phyloP scores from a whole-genome alignment of 2,888 invertebrate genomes.

The Dryadula phaetusa region DNA sequence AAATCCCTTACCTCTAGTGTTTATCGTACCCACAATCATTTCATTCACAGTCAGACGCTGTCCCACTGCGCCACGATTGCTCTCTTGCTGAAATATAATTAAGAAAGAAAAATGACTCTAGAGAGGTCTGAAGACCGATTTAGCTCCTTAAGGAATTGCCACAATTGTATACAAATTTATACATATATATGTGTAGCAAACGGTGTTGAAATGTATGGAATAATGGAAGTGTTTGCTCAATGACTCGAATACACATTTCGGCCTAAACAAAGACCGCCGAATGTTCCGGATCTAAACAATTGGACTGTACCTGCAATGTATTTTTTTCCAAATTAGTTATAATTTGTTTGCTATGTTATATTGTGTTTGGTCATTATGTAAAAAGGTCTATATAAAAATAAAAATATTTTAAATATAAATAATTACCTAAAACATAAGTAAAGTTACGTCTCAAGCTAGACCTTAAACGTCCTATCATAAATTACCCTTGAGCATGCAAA shows the following conservation, averaged over 20 bases:
- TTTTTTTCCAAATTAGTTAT: not conserved
- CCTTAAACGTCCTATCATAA: not conserved
- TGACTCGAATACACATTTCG: conserved; percentile 22
- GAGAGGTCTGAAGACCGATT: too few relatives aligned
- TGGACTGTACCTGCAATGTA: not conserved
- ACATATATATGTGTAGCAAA: not conserved
- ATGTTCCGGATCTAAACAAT: conserved; percentile 1
- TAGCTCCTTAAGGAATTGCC: not conserved
- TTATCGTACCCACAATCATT: too few relatives aligned
- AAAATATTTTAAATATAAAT: not conserved
- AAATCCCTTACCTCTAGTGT: too few relatives aligned
- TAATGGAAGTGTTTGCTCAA: conserved; percentile 22
- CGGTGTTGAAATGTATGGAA: not conserved
- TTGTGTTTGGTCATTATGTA: not conserved
- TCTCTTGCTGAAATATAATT: too few relatives aligned
- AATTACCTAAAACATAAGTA: not conserved
- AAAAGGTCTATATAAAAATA: too few relatives aligned
- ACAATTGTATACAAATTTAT: not conserved
- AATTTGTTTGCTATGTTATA: not conserved
- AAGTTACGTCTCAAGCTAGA: not conserved
- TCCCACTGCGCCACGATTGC: too few relatives aligned
- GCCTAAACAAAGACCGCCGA: conserved; percentile 32
- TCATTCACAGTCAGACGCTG: too few relatives aligned
- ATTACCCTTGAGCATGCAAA: not conserved
- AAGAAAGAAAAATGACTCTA: too few relatives aligned